Base-by-base conservation (phyloP, 2,113 vertebrate species). In the Psophia crepitans region DNA sequence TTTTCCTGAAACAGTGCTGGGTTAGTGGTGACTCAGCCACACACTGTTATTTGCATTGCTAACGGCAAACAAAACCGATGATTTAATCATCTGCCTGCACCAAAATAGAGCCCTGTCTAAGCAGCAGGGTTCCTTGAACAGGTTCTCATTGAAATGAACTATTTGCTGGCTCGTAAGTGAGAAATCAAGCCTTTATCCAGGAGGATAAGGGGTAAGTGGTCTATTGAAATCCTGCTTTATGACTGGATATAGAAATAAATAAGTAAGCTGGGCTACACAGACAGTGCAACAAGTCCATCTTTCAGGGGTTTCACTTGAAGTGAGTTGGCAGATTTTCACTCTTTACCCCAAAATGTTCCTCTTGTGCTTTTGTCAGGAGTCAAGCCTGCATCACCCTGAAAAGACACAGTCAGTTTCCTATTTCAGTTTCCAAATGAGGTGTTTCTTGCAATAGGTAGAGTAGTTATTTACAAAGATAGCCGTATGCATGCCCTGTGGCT, bases 401-500 rank as follows among this genome's bases (percentile, higher is more conserved):
- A 57, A 81, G 19, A 46, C 2, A 1, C 33, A 61, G 9, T 7
- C 7, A 15, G 14, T 53, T 53, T 53, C 51, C 51, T 14, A 60
- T 60, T 61, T 70, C 54, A 44, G 14, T 17, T 77, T 78, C 56
- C 43, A 87, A 20, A 75, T n/a, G 17, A 48, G 6, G 4, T 43
- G 23, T 32, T 76, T 43, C 8, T 66, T 0, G 0, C 33, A 71
- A 22, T 17, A 73, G 21, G 19, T 43, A 35, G 39, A 58, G 7
- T 12, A 83, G 20, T 18, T 91, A 58, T 35, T 73, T 63, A n/a
- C 32, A 83, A 54, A 54, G 65, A 56, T 2, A 5, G 23, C 18
- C 30, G 5, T 0, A 0, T 69, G 18, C 2, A 1, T 2, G 58
- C 10, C 65, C 39, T 54, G 3, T 7, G 20, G 33, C 5, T 93